Conservation (phyloP, 2,113 vertebrate genomes). For the Ursus arctos region DNA sequence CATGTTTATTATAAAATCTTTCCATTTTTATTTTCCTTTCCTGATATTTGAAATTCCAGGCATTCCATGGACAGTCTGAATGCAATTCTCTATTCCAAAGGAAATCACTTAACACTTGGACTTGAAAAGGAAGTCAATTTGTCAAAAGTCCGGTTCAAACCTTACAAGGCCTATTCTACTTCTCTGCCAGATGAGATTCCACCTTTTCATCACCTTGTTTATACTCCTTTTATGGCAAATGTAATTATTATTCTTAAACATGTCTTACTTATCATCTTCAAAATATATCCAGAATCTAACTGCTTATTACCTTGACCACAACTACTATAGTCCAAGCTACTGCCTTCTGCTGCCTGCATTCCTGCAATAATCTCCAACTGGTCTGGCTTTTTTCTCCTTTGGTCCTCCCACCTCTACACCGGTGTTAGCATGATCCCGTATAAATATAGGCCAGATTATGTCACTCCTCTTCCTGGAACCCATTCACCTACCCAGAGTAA, state of each 20-base stretch:
- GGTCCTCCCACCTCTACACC: background rate
- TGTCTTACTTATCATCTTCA: background rate
- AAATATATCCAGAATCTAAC: background rate
- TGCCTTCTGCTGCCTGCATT: background rate
- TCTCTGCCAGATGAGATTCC: background rate
- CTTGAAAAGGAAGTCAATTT: background rate
- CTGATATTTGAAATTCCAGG: background rate
- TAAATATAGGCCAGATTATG: background rate
- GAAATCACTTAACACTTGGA: background rate
- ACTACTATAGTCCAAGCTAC: background rate
- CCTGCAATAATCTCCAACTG: background rate
- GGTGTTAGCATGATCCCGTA: background rate
- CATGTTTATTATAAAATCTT: background rate
- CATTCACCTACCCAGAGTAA: background rate
- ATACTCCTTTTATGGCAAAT: background rate
- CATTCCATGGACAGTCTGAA: background rate
- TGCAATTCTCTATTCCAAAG: background rate
- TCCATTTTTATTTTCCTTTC: background rate
- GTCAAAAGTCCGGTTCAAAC: conserved; percentile 14
- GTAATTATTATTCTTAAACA: background rate
- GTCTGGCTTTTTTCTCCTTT: background rate
- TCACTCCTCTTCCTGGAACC: background rate
- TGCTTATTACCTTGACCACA: background rate
- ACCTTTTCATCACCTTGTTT: background rate
- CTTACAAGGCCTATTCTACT: background rate